Evolutionary conservation across 2,113 vertebrate genomes (phyloP), one percentile per base, ranked within the genome.

Genomic region (Rhea americana): DNA sequence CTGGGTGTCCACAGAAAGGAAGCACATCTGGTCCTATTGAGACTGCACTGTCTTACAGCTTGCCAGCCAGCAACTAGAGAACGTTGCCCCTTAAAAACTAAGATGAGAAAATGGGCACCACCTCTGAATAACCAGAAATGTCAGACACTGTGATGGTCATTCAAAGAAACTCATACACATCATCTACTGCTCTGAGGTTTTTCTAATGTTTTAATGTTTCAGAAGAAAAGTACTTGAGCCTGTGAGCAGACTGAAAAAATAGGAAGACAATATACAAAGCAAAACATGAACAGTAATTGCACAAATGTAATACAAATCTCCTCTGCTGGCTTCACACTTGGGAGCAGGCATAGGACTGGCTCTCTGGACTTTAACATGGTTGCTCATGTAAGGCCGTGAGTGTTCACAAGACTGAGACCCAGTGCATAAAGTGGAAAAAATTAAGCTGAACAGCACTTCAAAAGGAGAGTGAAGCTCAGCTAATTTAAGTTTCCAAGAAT

Each of bases 331-430:
- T 62, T 30, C 35, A 56, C 11, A n/a, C 50, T 20, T 72, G 28
- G 45, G 61, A 61, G 28, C 50, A 53, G 0, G 1, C 4, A 16
- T 2, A 26, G 41, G 12, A 7, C 24, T 19, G 15, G 14, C 15
- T 81, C 39, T 25, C 8, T 1, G 2, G 79, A 22, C 22, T 91
- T 58, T 3, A 0, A 12, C 12, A 26, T 39, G 30, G 21, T 1
- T 1, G 26, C 51, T 82, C 0, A 0, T 15, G 51, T 16, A 32
- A 62, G 58, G 16, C 55, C 16, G 1, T 3, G 78, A 90, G 2
- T 28, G 47, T 45, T 79, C 53, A 41, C 0, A 0, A 2, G 0
- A 0, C 0, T 1, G 50, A 53, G 62, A 76, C 26, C 16, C 0
- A 0, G 77, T 91, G 55, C 39, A 21, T 26, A 78, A 80, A 67